Evolutionary conservation across 2,888 invertebrate genomes (phyloP).

Genomic region (Ophonus ardosiacus): DNA sequence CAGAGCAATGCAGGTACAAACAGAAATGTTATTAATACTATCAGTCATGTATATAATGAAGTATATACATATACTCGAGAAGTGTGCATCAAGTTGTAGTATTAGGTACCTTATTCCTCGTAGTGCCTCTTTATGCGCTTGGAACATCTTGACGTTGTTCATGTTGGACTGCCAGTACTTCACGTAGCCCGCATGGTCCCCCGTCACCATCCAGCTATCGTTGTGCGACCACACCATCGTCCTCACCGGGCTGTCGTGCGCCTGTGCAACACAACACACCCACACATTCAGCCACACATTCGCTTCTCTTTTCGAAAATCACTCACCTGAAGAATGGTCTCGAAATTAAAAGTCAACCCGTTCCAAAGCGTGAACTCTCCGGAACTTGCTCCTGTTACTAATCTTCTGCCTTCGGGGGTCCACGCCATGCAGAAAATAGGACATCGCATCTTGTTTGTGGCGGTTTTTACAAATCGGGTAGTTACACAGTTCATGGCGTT

Average conservation of each 20-base stretch:
- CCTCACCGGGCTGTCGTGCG: conserved; percentile 99
- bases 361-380: conserved; percentile 99
- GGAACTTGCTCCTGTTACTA: conserved; percentile 99
- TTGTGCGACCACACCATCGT: conserved; percentile 99
- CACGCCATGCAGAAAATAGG: conserved; percentile 99
- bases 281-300: conserved; percentile 11
- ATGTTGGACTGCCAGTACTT: conserved; percentile 99
- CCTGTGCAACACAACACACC: conserved; percentile 78
- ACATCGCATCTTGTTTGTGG: conserved; percentile 99
- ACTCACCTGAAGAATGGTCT: conserved; percentile 97
- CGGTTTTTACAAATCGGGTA: conserved; percentile 97
- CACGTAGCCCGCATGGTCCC: conserved; percentile 98
- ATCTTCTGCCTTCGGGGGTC: conserved; percentile 98
- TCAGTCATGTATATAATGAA: conserved; percentile 45
- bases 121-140: conserved; percentile 99
- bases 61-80: conserved; percentile 39
- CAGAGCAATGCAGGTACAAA: conserved; percentile 52
- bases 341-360: conserved; percentile 99
- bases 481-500: conserved; percentile 98
- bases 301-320: not conserved
- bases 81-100: conserved; percentile 73
- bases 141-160: conserved; percentile 99
- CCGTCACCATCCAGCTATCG: conserved; percentile 99
- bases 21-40: conserved; percentile 51
- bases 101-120: conserved; percentile 94